Evolutionary conservation across 2,888 invertebrate species (phyloP).

Genomic region (Xylophagus ater): DNA sequence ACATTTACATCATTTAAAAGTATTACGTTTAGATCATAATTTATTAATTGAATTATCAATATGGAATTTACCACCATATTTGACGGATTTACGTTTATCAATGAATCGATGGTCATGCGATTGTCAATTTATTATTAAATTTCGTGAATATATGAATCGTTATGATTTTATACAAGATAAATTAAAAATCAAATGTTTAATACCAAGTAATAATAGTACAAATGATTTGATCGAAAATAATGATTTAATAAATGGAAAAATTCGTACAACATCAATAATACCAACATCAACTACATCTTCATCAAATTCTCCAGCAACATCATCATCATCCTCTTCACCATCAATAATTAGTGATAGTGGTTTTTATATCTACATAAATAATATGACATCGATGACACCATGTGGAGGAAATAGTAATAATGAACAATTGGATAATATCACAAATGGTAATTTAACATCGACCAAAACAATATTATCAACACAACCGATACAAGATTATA

Average conservation of each 20-base stretch:
- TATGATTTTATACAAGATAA: conserved; percentile 65
- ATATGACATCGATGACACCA: conserved; percentile 50
- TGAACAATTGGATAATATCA: conserved; percentile 43
- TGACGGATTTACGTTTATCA: conserved; percentile 58
- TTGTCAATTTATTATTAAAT: conserved; percentile 69
- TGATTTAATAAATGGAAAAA: too few relatives aligned
- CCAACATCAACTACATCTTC: conserved; percentile 6
- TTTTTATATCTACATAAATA: conserved; percentile 13
- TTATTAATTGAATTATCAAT: conserved; percentile 68
- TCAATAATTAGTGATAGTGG: conserved; percentile 10
- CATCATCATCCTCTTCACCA: conserved; percentile 23
- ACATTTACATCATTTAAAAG: conserved; percentile 70
- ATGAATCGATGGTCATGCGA: conserved; percentile 82
- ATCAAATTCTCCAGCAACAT: conserved; percentile 22
- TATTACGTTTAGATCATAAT: conserved; percentile 75
- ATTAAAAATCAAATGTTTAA: conserved; percentile 61
- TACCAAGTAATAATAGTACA: too few relatives aligned
- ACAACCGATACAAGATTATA: conserved; percentile 60
- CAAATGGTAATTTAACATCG: conserved; percentile 58
- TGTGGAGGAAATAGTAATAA: conserved; percentile 46
- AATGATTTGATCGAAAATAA: too few relatives aligned
- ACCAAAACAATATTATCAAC: conserved; percentile 41
- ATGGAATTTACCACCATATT: conserved; percentile 60
- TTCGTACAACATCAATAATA: conserved; percentile 6
- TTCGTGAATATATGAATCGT: conserved; percentile 66